These are phyloP conservation scores for Mugil cephalus DNA, from an alignment of 2,113 vertebrate species.

Conservation along the genomic window DNA sequence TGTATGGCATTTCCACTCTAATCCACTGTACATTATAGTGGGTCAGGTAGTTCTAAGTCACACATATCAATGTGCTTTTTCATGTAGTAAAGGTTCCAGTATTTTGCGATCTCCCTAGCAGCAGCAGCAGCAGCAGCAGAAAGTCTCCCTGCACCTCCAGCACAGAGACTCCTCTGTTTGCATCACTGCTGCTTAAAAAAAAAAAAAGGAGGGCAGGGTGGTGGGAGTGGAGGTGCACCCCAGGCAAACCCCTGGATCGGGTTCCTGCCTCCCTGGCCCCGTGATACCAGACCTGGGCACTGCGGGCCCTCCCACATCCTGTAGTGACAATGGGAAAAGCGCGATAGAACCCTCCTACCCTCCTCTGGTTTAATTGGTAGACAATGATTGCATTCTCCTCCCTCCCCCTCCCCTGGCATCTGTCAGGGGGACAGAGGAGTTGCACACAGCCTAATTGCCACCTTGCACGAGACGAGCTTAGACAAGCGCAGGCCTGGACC, in stretches of 20 bases:
- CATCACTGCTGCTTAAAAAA: constrained; percentile 27
- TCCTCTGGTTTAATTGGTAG: constrained; percentile 68
- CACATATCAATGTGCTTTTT: constrained; percentile 2
- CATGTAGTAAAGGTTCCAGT: not conserved
- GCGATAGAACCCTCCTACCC: constrained; percentile 36
- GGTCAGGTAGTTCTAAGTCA: not conserved
- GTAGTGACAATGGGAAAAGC: constrained; percentile 67
- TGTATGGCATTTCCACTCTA: not conserved
- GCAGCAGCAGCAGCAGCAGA: constrained; percentile 18
- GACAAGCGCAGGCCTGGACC: constrained; percentile 42
- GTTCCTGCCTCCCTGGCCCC: constrained; percentile 51
- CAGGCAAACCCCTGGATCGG: constrained; percentile 61
- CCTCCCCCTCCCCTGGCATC: constrained; percentile 31
- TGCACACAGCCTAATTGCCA: constrained; percentile 69
- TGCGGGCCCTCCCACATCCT: constrained; percentile 64
- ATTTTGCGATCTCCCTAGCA: constrained; percentile 31
- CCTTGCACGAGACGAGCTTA: constrained; percentile 59
- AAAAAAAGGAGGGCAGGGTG: constrained; percentile 18
- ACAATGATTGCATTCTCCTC: constrained; percentile 74
- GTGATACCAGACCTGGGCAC: constrained; percentile 69
- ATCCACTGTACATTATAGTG: too few relatives aligned
- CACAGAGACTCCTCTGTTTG: constrained; percentile 73
- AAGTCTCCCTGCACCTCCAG: constrained; percentile 35
- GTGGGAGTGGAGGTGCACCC: constrained; percentile 31
- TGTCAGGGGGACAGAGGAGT: constrained; percentile 38